Conservation (phyloP, 2,113 vertebrate species). For the Cyprinodon brontotheroides region DNA sequence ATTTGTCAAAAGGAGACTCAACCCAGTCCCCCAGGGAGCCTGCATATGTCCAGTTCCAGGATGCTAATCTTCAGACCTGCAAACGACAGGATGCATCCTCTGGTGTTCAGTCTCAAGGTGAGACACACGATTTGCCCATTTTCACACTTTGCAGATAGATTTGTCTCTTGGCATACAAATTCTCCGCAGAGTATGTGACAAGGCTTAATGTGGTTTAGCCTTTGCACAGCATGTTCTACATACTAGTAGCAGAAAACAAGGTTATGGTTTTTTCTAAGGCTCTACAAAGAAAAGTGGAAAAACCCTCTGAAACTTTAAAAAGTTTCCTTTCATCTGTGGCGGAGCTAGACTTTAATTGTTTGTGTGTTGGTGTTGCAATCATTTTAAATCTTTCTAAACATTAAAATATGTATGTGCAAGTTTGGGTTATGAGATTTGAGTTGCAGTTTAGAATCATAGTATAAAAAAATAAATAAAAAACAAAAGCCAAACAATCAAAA, state of each 20-base stretch:
- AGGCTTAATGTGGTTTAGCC: neutral
- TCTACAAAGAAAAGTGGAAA: neutral
- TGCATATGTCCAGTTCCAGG: conserved; percentile 35
- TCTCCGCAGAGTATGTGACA: neutral
- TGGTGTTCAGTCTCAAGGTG: conserved; percentile 63
- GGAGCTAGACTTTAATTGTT: too few species aligned
- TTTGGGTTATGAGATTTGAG: too few species aligned
- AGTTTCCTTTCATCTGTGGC: neutral
- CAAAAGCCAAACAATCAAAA: too few species aligned
- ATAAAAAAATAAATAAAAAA: too few species aligned
- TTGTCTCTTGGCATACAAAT: neutral
- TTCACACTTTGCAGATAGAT: neutral
- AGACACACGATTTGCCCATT: neutral
- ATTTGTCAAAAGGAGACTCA: conserved; percentile 59
- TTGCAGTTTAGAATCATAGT: too few species aligned
- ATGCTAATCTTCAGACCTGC: conserved; percentile 31
- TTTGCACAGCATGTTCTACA: neutral
- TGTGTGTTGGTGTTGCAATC: too few species aligned
- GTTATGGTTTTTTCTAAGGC: neutral
- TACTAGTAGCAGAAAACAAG: neutral
- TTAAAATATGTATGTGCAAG: too few species aligned
- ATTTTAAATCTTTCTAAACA: too few species aligned
- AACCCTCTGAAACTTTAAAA: neutral
- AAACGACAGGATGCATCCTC: conserved; percentile 44
- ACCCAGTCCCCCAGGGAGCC: conserved; percentile 70